These are phyloP conservation scores for Brenthis daphne DNA, from an alignment of 2,888 invertebrate species.

Conservation along the genomic window DNA sequence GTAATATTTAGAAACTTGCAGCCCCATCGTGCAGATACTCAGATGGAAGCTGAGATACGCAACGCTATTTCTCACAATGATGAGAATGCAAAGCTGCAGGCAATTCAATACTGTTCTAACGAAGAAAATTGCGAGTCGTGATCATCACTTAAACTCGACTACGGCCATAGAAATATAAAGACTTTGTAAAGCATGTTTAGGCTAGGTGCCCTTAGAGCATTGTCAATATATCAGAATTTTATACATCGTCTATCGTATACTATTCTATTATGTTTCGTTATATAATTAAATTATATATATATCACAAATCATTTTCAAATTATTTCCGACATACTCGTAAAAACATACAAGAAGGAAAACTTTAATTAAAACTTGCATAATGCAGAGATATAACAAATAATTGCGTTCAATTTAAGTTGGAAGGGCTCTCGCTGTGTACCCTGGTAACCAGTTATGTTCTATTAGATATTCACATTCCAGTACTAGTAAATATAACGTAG, in stretches of 20 bases:
- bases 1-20: slow-evolving; percentile 17
- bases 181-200: background rate
- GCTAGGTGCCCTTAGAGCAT: background rate
- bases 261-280: no score
- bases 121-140: slow-evolving; percentile 25
- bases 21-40: slow-evolving; percentile 5
- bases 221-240: background rate
- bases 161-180: slow-evolving; percentile 1
- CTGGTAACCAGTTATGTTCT: slow-evolving; percentile 4
- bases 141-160: slow-evolving; percentile 19
- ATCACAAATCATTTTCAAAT: no score
- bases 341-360: no score
- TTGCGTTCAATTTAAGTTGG: slow-evolving; percentile 1
- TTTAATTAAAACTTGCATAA: no score
- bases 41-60: slow-evolving; percentile 20
- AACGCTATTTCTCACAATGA: slow-evolving; percentile 33
- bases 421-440: slow-evolving; percentile 13
- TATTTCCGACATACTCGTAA: no score
- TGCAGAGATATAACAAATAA: background rate
- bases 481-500: slow-evolving; percentile 16
- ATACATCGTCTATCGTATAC: no score
- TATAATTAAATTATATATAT: no score
- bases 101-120: slow-evolving; percentile 33
- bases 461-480: slow-evolving; percentile 20
- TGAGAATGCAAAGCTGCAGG: slow-evolving; percentile 31